Base-by-base conservation (phyloP, 2,888 invertebrate genomes). In the Resseliella maxima region DNA sequence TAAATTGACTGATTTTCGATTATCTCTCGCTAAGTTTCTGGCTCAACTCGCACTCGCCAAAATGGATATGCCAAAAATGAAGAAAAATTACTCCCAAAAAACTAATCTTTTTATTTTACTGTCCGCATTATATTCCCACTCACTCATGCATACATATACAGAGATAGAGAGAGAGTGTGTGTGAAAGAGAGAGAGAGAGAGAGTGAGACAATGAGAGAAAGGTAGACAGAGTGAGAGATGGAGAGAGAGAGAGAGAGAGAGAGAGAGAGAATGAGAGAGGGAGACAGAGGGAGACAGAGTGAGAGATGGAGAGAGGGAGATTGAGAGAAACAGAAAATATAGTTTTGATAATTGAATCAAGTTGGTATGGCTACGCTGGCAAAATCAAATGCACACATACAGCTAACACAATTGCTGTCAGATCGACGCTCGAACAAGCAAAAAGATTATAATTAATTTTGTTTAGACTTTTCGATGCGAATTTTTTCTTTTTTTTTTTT, bases 1-100 rank as follows among this genome's bases (percentile, higher is more conserved):
- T 35, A 72, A 72, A 72, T 72, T 72, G 72, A 72, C 72, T 72
- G 72, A 72, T 72, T 72, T 72, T 72, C 72, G 72, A 72, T 72
- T 72, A 72, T 72, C 72, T 72, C 72, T 72, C 72, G 35, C 27
- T 72, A 72, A 72, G 72, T 72, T 72, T 59, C 24, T 41, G 6
- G 5, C 41, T 41, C 41, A 8, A n/a, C 41, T 41, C 41, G 5
- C 41, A 8, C 41, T 41, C 41, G 5, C 41, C 72, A 31, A 31
- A 3, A 3, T 1, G 18, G 5, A 72, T 31, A 27, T 72, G 31
- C 10, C 72, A 72, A n/a, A n/a, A 35, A 31, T 18, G 35, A 27
- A 72, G 31, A 72, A 31, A 72, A 31, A 72, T 72, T 72, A n/a
- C 72, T 18, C 72, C 27, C 1, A n/a, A 41, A 41, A 41, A 41